phyloP scores from a whole-genome alignment of 2,797 vertebrate genomes.

The Acestrorhynchus altus region DNA sequence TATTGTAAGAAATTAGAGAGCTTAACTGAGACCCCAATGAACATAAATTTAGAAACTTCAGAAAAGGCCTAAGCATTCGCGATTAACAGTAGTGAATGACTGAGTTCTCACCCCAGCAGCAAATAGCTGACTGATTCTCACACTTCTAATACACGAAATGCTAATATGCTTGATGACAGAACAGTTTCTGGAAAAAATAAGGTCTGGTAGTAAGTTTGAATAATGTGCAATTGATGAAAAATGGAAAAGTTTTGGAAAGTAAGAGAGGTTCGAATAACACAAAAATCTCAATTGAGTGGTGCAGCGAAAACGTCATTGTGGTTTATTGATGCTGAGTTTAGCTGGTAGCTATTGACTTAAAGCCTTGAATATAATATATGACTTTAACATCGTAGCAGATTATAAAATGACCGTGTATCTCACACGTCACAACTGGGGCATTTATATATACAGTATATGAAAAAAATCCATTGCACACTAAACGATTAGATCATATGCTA shows the following conservation, averaged over 20 bases:
- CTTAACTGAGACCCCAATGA: neutral
- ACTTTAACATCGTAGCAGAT: no score
- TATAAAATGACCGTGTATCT: no score
- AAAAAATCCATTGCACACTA: no score
- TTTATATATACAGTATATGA: no score
- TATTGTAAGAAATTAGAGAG: neutral
- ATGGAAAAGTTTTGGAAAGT: neutral
- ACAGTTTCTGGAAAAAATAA: neutral
- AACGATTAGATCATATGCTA: no score
- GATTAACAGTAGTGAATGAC: neutral
- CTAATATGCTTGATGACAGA: neutral
- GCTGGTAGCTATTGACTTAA: neutral
- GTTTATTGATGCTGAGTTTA: neutral
- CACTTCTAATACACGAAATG: neutral
- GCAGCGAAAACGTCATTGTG: neutral
- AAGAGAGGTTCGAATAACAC: neutral
- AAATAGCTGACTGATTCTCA: slow-evolving; percentile 11
- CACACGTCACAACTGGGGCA: no score
- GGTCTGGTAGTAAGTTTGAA: neutral
- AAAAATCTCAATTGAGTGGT: neutral
- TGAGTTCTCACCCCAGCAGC: slow-evolving; percentile 4
- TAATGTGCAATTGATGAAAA: neutral
- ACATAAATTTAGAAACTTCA: neutral
- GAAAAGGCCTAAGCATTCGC: neutral
- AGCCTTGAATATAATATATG: no score